Evolutionary conservation across 2,113 vertebrate species (phyloP).

Genomic region (Zosterops japonicus): DNA sequence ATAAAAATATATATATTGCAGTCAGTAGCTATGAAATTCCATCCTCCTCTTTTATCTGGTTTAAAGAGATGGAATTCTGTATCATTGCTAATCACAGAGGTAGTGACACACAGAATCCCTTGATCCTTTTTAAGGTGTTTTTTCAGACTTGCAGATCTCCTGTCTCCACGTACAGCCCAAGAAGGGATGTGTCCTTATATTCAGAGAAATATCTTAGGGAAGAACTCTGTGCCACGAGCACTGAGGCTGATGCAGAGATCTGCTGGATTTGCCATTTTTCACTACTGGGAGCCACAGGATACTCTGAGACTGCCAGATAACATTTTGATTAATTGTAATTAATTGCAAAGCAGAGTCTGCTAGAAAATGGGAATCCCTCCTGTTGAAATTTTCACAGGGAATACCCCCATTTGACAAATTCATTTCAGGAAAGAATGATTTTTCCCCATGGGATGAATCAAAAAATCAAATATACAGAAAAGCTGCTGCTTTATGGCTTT

Average conservation of each 20-base stretch:
- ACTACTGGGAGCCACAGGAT: neutral
- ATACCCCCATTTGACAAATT: neutral
- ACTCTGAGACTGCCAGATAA: neutral
- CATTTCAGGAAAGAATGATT: neutral
- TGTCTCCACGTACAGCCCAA: neutral
- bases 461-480: neutral
- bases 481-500: neutral
- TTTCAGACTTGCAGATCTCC: neutral
- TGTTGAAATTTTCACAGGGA: neutral
- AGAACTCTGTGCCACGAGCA: neutral
- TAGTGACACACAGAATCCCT: neutral
- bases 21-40: neutral
- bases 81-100: neutral
- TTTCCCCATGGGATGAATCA: neutral
- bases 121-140: neutral
- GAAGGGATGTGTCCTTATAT: neutral
- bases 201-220: neutral
- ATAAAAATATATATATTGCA: neutral
- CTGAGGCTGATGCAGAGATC: neutral
- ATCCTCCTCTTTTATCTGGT: neutral
- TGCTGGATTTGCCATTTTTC: neutral
- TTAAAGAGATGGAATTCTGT: neutral
- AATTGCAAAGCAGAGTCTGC: neutral
- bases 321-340: neutral
- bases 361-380: neutral